Evolutionary conservation across 2,888 invertebrate genomes (phyloP), one percentile per base, ranked within the genome.

Genomic region (Lissocephala sabroskyi): DNA sequence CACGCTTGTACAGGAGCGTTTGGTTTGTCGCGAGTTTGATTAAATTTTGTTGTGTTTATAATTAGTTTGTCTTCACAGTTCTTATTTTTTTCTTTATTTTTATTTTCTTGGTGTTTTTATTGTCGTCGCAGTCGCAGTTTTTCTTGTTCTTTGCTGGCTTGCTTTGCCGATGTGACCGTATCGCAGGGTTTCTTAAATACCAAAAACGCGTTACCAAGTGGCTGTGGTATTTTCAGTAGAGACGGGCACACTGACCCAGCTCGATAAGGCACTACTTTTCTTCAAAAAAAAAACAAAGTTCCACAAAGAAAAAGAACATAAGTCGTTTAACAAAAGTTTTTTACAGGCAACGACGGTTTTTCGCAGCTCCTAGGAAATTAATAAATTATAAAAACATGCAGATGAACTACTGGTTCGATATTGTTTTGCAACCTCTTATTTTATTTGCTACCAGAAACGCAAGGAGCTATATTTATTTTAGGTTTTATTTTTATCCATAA

Each of bases 201-300:
- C 16, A 3, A 32, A 11, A 11, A 13, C 13, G 14, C 32, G 23
- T 32, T 19, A 13, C n/a, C n/a, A n/a, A n/a, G 18, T 23, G 29
- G 11, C 19, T 28, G 30, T 37, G 11, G 11, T 37, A 18, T 23
- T 33, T 10, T 23, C 13, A 29, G 14, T 14, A n/a, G n/a, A n/a
- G n/a, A n/a, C n/a, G n/a, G n/a, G n/a, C n/a, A n/a, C n/a, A n/a
- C n/a, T n/a, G n/a, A n/a, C n/a, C n/a, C n/a, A n/a, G n/a, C n/a
- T 39, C 23, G 29, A 40, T 19, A 39, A 32, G 29, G 29, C 17
- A 56, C 56, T 51, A 51, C 26, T 62, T 62, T 62, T 62, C 56
- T 56, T 52, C 59, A 48, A 56, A 39, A 56, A 62, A 52, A 49
- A 62, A 62, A 62, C 56, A 62, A 29, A n/a, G n/a, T n/a, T n/a